Conservation (phyloP, 2,113 vertebrate genomes). For the Sinocyclocheilus anshuiensis region DNA sequence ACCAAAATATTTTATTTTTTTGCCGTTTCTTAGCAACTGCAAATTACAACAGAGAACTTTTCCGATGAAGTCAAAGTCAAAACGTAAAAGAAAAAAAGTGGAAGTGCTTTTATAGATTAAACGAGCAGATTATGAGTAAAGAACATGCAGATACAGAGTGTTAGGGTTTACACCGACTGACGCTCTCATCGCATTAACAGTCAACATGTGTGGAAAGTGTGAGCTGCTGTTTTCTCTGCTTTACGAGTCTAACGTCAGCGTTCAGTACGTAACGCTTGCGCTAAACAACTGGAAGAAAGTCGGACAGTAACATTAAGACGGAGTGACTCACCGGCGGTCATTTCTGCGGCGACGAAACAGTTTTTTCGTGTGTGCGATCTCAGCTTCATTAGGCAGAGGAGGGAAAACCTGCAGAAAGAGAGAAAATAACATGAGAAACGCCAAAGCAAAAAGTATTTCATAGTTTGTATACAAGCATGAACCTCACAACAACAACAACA, state of each 20-base stretch:
- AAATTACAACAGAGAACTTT: slow-evolving; percentile 67
- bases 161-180: not conserved
- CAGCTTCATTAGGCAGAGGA: slow-evolving; percentile 88
- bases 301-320: not conserved
- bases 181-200: not conserved
- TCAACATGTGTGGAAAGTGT: not conserved
- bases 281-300: not conserved
- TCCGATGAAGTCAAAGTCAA: slow-evolving; percentile 74
- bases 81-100: slow-evolving; percentile 48
- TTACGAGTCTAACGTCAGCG: not conserved
- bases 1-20: slow-evolving; percentile 76
- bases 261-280: too few relatives aligned
- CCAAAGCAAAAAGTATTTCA: not conserved
- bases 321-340: not conserved
- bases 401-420: slow-evolving; percentile 85
- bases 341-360: slow-evolving; percentile 81
- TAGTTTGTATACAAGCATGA: not conserved
- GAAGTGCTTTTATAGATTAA: slow-evolving; percentile 34
- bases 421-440: not conserved
- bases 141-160: not conserved
- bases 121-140: slow-evolving; percentile 48
- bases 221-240: not conserved
- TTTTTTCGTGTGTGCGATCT: slow-evolving; percentile 97
- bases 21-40: slow-evolving; percentile 76
- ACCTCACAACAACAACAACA: not conserved